Base-by-base conservation (phyloP, 2,888 invertebrate species). In the Ethmia dodecea region DNA sequence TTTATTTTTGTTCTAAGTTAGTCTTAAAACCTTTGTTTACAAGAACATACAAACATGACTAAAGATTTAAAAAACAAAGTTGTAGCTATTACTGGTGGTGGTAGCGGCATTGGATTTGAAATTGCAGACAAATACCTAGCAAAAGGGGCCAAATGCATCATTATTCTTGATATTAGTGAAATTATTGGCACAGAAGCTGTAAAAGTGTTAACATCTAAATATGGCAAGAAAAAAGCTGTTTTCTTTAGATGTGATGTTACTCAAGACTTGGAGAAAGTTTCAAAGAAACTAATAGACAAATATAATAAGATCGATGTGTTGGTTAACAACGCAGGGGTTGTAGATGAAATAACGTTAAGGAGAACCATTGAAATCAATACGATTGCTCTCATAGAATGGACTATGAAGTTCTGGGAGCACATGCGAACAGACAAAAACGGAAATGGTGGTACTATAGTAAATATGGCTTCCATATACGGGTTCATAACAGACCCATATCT, bases 381-480 rank as follows among this genome's bases (percentile, higher is more conserved):
- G 0, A 50, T 48, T 11, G 46, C 50, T n/a, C 16, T 52, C 1
- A 40, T 61, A 2, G 50, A 52, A 22, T 56, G 86, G 31, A 73
- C 74, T 0, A 50, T 80, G 12, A 63, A 88, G 13, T 89, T 80
- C 12, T 65, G 87, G 39, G 68, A 88, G 36, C 71, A 83, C 54
- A 83, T 89, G 84, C 70, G 87, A 12, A 72, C 60, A 29, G 72
- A 86, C 42, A 75, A 72, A 18, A 76, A 83, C 0, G 87, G 87
- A 1, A 53, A 60, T 12, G 90, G 90, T 3, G 90, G 90, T 3
- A 73, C 81, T 2, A 77, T 91, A 24, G 72, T 91, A 11, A 91
- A 91, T 55, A 73, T 89, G 14, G 76, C 89, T 1, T 89, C 90
- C 2, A 77, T 87, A 13, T 73, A 86, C 41, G 90, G 89, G 0